These are phyloP conservation scores for Plestiodon gilberti DNA, from an alignment of 2,113 vertebrate genomes.

Conservation along the genomic window DNA sequence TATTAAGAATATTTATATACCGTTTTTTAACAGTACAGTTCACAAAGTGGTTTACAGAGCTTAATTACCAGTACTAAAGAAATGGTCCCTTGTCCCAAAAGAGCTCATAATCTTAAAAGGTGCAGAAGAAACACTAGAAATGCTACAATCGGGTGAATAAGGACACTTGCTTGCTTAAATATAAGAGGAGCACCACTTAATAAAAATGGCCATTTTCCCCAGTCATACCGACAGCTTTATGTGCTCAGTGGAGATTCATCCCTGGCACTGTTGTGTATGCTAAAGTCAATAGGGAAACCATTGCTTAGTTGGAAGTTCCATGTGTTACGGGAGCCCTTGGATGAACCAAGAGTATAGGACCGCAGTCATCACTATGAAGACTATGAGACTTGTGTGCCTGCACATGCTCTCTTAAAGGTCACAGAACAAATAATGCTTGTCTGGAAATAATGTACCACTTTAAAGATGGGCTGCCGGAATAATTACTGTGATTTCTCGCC, in stretches of 20 bases:
- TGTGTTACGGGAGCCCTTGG: background rate
- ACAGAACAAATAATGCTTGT: background rate
- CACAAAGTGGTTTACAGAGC: too few species aligned
- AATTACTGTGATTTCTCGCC: slow-evolving; percentile 1
- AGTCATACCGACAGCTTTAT: background rate
- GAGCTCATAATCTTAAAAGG: too few species aligned
- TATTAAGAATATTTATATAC: too few species aligned
- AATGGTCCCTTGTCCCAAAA: too few species aligned
- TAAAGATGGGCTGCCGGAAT: background rate
- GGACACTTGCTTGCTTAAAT: background rate
- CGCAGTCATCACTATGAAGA: background rate
- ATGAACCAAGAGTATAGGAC: background rate
- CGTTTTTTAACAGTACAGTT: too few species aligned
- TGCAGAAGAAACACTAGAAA: too few species aligned
- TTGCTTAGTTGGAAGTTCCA: background rate
- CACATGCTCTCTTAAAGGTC: background rate
- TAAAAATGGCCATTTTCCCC: too few species aligned
- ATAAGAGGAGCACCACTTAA: too few species aligned
- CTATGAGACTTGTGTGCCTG: background rate
- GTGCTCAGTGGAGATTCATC: background rate
- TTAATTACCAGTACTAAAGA: too few species aligned
- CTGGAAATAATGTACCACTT: slow-evolving; percentile 9
- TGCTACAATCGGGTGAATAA: too few species aligned
- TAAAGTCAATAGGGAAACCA: background rate
- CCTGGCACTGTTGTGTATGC: background rate